phyloP scores from a whole-genome alignment of 2,888 invertebrate genomes.

The Ophraella communa region DNA sequence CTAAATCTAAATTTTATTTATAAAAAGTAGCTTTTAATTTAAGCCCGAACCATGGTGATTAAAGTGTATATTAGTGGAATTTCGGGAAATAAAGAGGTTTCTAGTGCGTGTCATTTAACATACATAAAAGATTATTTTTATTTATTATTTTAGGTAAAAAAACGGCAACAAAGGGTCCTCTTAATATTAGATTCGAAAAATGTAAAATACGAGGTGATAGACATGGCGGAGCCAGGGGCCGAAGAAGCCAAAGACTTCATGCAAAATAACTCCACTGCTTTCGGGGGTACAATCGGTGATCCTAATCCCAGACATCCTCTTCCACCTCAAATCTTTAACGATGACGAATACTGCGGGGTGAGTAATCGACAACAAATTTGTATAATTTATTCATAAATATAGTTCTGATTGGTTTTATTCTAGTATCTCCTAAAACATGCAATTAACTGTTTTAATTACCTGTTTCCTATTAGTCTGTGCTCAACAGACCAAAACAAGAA shows the following conservation, averaged over 20 bases:
- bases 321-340: slow-evolving; percentile 95
- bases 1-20: slow-evolving; percentile 32
- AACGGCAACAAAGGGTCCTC: slow-evolving; percentile 90
- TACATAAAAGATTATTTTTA: slow-evolving; percentile 25
- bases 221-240: slow-evolving; percentile 92
- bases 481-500: too few species aligned
- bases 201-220: slow-evolving; percentile 88
- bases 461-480: too few species aligned
- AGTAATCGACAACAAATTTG: slow-evolving; percentile 55
- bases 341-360: slow-evolving; percentile 91
- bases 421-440: too few species aligned
- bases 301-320: slow-evolving; percentile 78
- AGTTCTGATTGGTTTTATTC: neutral
- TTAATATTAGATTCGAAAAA: slow-evolving; percentile 93
- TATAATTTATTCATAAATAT: neutral
- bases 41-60: slow-evolving; percentile 73
- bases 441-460: neutral
- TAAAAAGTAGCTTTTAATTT: slow-evolving; percentile 27
- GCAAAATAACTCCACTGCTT: slow-evolving; percentile 83
- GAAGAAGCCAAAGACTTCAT: slow-evolving; percentile 90
- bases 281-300: slow-evolving; percentile 76
- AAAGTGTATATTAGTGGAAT: slow-evolving; percentile 92
- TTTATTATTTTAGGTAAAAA: slow-evolving; percentile 82
- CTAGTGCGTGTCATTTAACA: neutral
- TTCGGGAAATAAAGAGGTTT: slow-evolving; percentile 93